Conservation (phyloP, 2,113 vertebrate genomes). For the Synchiropus splendidus region DNA sequence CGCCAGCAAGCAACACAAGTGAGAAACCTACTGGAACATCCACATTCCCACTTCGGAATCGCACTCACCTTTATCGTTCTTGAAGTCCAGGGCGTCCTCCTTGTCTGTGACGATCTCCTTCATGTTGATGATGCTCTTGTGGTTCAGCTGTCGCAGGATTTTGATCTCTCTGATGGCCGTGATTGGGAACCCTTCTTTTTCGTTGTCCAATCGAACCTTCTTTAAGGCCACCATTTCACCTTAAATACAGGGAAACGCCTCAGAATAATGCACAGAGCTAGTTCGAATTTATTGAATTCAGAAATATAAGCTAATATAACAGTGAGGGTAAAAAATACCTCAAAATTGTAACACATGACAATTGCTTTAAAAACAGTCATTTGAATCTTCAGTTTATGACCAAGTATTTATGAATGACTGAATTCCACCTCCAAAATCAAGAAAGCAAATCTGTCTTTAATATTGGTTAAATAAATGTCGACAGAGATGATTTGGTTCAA, state of each 20-base stretch:
- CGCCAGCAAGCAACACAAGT: background rate
- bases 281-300: too few species aligned
- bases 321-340: too few species aligned
- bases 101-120: conserved; percentile 99
- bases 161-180: conserved; percentile 97
- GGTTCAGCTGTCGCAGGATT: conserved; percentile 92
- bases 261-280: too few species aligned
- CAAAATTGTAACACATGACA: too few species aligned
- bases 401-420: too few species aligned
- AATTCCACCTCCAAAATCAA: too few species aligned
- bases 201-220: conserved; percentile 95
- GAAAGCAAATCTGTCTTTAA: too few species aligned
- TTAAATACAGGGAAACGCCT: conserved; percentile 23
- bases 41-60: background rate
- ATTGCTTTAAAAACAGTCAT: too few species aligned
- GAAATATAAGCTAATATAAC: too few species aligned
- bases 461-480: too few species aligned
- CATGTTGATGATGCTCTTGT: conserved; percentile 97
- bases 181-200: conserved; percentile 97
- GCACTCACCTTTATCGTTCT: conserved; percentile 86
- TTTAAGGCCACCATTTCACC: conserved; percentile 94
- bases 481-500: too few species aligned
- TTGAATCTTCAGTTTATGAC: too few species aligned
- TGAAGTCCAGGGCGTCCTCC: conserved; percentile 96
- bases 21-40: background rate